Conservation (phyloP, 1,140 invertebrate genomes). For the Brachionus koreanus region DNA sequence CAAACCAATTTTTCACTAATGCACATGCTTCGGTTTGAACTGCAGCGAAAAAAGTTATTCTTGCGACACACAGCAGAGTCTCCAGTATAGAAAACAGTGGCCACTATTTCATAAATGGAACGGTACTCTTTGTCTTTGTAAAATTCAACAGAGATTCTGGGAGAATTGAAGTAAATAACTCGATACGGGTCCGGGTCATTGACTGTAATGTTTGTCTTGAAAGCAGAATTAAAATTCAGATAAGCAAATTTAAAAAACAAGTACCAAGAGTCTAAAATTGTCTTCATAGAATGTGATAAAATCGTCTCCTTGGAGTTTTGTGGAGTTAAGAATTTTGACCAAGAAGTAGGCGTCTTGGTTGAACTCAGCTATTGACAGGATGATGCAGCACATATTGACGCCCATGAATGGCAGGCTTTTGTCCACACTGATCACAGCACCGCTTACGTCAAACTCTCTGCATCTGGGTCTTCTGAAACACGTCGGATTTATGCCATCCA, state of each 20-base stretch:
- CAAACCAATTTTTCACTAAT: slow-evolving; percentile 5
- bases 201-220: not conserved
- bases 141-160: slow-evolving; percentile 21
- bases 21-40: not conserved
- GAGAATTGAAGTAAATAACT: not conserved
- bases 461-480: not conserved
- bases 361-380: not conserved
- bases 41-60: not conserved
- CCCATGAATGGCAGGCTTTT: slow-evolving; percentile 32
- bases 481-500: slow-evolving; percentile 25
- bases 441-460: not conserved
- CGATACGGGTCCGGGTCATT: not conserved
- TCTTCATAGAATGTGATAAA: slow-evolving; percentile 38
- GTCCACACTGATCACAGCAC: slow-evolving; percentile 12
- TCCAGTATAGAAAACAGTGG: not conserved
- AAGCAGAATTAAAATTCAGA: not conserved
- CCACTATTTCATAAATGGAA: not conserved
- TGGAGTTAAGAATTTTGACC: not conserved
- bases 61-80: not conserved
- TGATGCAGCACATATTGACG: slow-evolving; percentile 3
- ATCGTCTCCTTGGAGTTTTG: not conserved
- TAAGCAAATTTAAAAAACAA: not conserved
- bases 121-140: slow-evolving; percentile 23
- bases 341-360: not conserved
- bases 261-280: not conserved